Evolutionary conservation across 1,140 invertebrate species (phyloP).

Genomic region (Mya arenaria): DNA sequence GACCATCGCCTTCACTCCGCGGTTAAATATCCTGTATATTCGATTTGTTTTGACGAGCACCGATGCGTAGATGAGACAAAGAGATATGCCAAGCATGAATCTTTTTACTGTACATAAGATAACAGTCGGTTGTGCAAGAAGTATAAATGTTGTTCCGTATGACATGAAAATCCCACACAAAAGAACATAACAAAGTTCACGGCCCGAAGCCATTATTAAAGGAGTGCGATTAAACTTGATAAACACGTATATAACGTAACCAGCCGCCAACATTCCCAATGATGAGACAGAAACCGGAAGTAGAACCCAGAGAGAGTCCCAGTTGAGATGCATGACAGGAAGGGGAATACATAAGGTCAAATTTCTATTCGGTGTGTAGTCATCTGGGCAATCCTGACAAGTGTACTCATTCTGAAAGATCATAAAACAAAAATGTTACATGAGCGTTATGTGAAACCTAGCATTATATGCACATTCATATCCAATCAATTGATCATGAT

Average conservation of each 20-base stretch:
- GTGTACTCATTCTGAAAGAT: slow-evolving; percentile 84
- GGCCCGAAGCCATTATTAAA: slow-evolving; percentile 80
- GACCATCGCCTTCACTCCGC: slow-evolving; percentile 89
- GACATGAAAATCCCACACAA: slow-evolving; percentile 79
- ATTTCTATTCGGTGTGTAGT: slow-evolving; percentile 80
- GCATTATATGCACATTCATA: too few relatives aligned
- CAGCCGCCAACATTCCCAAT: slow-evolving; percentile 81
- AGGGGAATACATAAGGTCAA: slow-evolving; percentile 75
- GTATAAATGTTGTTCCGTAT: slow-evolving; percentile 78
- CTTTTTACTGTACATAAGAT: slow-evolving; percentile 85
- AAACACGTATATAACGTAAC: slow-evolving; percentile 76
- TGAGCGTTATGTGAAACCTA: too few relatives aligned
- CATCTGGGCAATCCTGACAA: slow-evolving; percentile 84
- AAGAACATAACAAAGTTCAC: slow-evolving; percentile 80
- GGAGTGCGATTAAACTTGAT: slow-evolving; percentile 78
- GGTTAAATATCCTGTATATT: slow-evolving; percentile 87
- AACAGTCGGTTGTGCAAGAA: slow-evolving; percentile 82
- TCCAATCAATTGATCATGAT: too few relatives aligned
- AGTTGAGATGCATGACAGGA: slow-evolving; percentile 83
- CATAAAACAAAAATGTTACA: too few relatives aligned
- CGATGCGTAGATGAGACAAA: slow-evolving; percentile 88
- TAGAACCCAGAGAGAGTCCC: slow-evolving; percentile 83
- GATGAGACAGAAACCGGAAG: slow-evolving; percentile 83
- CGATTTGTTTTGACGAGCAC: slow-evolving; percentile 90
- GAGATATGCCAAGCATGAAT: slow-evolving; percentile 86